phyloP scores from a whole-genome alignment of 1,140 invertebrate species.

The Conus betulinus region DNA sequence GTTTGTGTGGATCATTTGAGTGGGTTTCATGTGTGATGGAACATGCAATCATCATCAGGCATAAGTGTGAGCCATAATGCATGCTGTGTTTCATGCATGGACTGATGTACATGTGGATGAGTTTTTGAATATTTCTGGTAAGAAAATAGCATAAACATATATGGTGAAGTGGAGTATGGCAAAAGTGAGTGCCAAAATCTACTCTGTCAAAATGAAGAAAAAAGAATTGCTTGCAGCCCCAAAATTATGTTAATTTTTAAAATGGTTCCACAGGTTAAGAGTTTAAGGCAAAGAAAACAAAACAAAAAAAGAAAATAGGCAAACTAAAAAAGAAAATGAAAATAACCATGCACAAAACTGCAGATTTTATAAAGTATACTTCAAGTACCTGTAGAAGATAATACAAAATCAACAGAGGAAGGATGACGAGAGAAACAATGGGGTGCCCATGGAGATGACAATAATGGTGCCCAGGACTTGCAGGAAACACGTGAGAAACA shows the following conservation, averaged over 20 bases:
- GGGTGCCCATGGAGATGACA: constrained; percentile 92
- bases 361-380: background rate
- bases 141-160: no score
- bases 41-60: no score
- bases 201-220: background rate
- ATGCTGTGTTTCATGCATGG: no score
- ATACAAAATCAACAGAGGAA: constrained; percentile 91
- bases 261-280: background rate
- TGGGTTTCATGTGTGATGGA: no score
- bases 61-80: no score
- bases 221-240: no score
- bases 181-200: background rate
- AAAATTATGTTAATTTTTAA: background rate
- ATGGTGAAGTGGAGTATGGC: no score
- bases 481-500: constrained; percentile 73
- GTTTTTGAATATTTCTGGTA: no score
- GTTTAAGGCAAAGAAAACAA: background rate
- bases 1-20: no score
- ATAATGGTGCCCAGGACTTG: constrained; percentile 90
- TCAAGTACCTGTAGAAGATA: constrained; percentile 84
- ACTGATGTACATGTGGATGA: no score
- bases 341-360: background rate
- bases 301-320: background rate
- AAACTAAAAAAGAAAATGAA: background rate
- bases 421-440: constrained; percentile 87